Evolutionary conservation across 2,113 vertebrate genomes (phyloP), one percentile per base, ranked within the genome.

Genomic region (Pelvicachromis taeniatus): DNA sequence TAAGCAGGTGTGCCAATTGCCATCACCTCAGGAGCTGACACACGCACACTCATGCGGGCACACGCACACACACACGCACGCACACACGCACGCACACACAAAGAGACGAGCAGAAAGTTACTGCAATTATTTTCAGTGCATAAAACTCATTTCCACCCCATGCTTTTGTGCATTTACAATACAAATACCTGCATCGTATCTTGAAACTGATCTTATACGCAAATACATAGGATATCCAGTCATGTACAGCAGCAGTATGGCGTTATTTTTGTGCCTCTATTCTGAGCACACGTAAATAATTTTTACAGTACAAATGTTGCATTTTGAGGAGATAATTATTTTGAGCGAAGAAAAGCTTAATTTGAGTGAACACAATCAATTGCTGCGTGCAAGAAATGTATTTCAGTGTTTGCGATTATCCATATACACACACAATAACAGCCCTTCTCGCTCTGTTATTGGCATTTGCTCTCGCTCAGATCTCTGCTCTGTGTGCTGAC

Each of bases 161-260:
- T 50, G 9, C 29, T 5, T 54, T 3, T 16, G 2, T 77, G 73
- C 29, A 59, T 75, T 40, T 50, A 52, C n/a, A 5, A 31, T 52
- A 42, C 33, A 5, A 79, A 63, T 7, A 59, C 0, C 2, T 54
- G 2, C 11, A 19, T 70, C 19, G 31, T 9, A 16, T 4, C 59
- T 78, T 14, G 7, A 79, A 83, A 45, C 7, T 21, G 4, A 14
- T 38, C 14, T 56, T 23, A 82, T 59, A 7, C 58, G 88, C 26
- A 33, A 79, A 78, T 50, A 86, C 21, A 54, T 59, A 54, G 13
- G 70, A 89, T 83, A 31, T 55, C 29, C 29, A 56, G 82, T 83
- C 48, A 78, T 21, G 4, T 29, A 55, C 17, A 80, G 5, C 4
- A 26, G 42, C 26, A 26, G 26, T 26, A 26, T 26, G 26, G 26